phyloP scores from a whole-genome alignment of 2,113 vertebrate species.

The Procapra przewalskii region DNA sequence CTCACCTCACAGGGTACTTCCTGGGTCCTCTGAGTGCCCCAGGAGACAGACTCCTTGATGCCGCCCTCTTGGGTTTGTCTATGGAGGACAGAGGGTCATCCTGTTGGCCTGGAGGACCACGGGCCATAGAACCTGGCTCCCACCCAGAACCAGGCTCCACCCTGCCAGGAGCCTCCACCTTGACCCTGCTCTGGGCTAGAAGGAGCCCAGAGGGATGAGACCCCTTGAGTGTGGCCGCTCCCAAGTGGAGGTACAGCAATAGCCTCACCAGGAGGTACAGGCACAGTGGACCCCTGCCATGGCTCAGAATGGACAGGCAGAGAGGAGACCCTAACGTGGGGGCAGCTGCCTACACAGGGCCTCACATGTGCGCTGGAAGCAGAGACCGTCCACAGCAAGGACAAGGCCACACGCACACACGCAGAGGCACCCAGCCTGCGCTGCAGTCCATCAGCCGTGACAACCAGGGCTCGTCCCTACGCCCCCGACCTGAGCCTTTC shows the following conservation, averaged over 20 bases:
- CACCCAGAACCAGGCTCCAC: too few species aligned
- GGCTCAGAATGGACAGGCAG: background rate
- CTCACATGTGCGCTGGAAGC: background rate
- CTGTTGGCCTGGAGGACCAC: background rate
- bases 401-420: fast-evolving
- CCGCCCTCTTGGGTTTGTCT: constrained; percentile 82
- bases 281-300: fast-evolving
- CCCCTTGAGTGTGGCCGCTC: fast-evolving
- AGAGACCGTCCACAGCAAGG: too few species aligned
- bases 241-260: background rate
- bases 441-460: background rate
- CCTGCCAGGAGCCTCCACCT: background rate
- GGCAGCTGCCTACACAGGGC: background rate
- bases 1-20: constrained; percentile 80
- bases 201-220: background rate
- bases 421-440: fast-evolving
- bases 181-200: too few species aligned
- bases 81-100: background rate
- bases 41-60: constrained; percentile 88
- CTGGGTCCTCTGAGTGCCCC: constrained; percentile 87
- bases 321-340: background rate
- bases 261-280: background rate
- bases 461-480: background rate
- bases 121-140: background rate
- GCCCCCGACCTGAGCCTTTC: too few species aligned